Base-by-base conservation (phyloP, 2,797 vertebrate species). In the Ciconia nigra region DNA sequence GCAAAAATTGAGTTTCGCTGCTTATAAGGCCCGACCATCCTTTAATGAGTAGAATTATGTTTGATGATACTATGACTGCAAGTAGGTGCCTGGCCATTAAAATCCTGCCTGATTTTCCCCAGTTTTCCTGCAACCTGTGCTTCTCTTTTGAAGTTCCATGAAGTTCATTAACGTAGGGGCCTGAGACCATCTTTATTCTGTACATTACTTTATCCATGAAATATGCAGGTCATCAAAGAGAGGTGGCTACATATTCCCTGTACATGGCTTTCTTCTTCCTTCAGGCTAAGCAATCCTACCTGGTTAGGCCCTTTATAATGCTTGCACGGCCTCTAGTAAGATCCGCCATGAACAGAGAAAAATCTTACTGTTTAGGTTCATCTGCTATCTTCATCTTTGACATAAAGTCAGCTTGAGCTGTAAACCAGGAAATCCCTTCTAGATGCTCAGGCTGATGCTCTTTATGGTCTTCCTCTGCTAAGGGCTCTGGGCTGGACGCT, bases 361-460 rank as follows among this genome's bases (percentile, higher is more conserved):
- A 94, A 73, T 37, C 46, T 51, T 66, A 52, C 63, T 66, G 65
- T 83, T 51, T n/a, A 39, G 4, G 21, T 76, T 90, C 49, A 55
- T 79, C 41, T 70, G 39, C 35, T 82, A 28, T 61, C 61, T 91
- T 92, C 31, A 69, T 33, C 65, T 89, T 72, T 71, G 76, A 83
- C 9, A 8, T 51, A 71, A 85, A 92, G 65, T 73, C 72, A 91
- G 8, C 17, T 77, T 78, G 63, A 86, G 44, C 46, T 83, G 33
- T 83, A 91, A 91, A 81, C 41, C 65, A 86, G 96, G 91, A 87
- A 95, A 91, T 86, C 79, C 72, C 88, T 93, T 44, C 57, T 85
- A 58, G 26, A 58, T 81, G 65, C 46, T 91, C 77, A 79, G 69
- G 59, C 66, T 91, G 76, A 91, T 95, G 62, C 58, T 88, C 51